Evolutionary conservation across 2,888 invertebrate genomes (phyloP), one percentile per base, ranked within the genome.

Genomic region (Nemotelus pantherinus): DNA sequence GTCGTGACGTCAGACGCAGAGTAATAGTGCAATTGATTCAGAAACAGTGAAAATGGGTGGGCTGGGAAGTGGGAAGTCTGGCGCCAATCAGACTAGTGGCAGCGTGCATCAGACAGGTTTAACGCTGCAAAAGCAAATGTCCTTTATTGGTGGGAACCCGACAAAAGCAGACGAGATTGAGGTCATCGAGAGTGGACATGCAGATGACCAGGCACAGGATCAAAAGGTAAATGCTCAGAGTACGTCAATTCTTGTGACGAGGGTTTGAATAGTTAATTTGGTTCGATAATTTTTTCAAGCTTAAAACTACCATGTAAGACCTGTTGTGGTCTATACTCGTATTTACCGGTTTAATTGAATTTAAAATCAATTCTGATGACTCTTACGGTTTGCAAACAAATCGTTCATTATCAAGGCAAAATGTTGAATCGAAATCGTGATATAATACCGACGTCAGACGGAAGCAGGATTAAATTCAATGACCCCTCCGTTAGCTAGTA

Each of bases 71-170:
- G 79, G 80, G 77, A 80, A 78, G 39, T 48, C 41, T 74, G 74
- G 74, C 63, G 76, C 81, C 64, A 74, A 55, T 77, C 77, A 77
- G 75, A 79, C 55, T 74, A 80, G 76, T 7, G 82, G 81, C 55
- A 82, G 80, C 77, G 79, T 78, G 82, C 83, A 79, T 85, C 88
- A 87, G 85, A 87, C 88, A 85, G 88, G 85, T 78, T 82, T 83
- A 55, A 82, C 84, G 41, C 80, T 85, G 39, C 86, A 86, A 74
- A 86, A 86, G 74, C 86, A 86, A 79, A 83, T 86, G 82, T 85
- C 86, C 47, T 85, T 86, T 77, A 86, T 86, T 68, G 83, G 84
- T 7, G 63, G 74, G n/a, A 84, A 85, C 55, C 82, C 82, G n/a
- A 82, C 83, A 41, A 86, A 86, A 78, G 79, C 84, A 10, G 86